These are phyloP conservation scores for Sarotherodon lohbergeri DNA, from an alignment of 2,113 vertebrate genomes.

Conservation along the genomic window DNA sequence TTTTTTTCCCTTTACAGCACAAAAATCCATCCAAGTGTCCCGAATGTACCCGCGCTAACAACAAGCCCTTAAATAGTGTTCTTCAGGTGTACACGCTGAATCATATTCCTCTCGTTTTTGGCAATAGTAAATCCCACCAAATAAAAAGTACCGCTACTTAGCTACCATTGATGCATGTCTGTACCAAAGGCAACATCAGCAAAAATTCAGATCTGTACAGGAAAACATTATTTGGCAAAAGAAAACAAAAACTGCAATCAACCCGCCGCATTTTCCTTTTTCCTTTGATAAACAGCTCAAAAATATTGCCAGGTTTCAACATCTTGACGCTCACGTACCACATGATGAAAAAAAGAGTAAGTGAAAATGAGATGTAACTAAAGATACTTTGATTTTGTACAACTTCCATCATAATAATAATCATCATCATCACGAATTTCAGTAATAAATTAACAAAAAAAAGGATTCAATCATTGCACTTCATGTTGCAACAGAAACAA, in stretches of 20 bases:
- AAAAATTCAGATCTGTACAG: slow-evolving; percentile 54
- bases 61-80: slow-evolving; percentile 74
- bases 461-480: slow-evolving; percentile 55
- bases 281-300: slow-evolving; percentile 56
- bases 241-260: slow-evolving; percentile 17
- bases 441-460: not conserved
- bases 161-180: slow-evolving; percentile 66
- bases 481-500: slow-evolving; percentile 51
- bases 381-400: slow-evolving; percentile 42
- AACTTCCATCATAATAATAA: not conserved
- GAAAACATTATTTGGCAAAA: slow-evolving; percentile 44
- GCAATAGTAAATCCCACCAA: slow-evolving; percentile 67
- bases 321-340: slow-evolving; percentile 39
- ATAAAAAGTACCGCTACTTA: slow-evolving; percentile 46
- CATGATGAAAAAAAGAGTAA: slow-evolving; percentile 37
- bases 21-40: slow-evolving; percentile 36
- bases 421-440: not conserved
- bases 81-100: slow-evolving; percentile 34
- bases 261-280: not conserved
- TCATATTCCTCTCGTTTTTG: slow-evolving; percentile 58
- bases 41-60: slow-evolving; percentile 41
- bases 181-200: slow-evolving; percentile 73
- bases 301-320: slow-evolving; percentile 69
- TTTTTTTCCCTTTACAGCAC: slow-evolving; percentile 35
- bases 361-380: slow-evolving; percentile 42